A percentile compares a stretch with the other conserved stretches of the same genome.
These are phyloP conservation scores for Papilio aristodemus DNA, from an alignment of 1,140 invertebrate species.

Conservation along the genomic window DNA sequence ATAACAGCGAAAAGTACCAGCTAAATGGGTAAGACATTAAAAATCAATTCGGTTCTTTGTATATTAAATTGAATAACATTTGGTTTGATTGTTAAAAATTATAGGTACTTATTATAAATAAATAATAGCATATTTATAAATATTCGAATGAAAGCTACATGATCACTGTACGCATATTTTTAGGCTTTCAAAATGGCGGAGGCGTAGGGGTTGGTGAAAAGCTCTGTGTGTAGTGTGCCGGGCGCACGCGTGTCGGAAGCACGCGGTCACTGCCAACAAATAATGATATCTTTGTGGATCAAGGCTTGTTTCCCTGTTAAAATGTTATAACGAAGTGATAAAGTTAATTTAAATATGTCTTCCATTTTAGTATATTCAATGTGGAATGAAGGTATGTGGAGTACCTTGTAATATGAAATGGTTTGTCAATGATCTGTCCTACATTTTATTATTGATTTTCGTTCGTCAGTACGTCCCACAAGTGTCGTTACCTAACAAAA, in stretches of 20 bases:
- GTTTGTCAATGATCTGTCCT: no score
- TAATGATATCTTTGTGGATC: background rate
- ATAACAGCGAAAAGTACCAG: no score
- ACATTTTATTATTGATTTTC: background rate
- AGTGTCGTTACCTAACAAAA: background rate
- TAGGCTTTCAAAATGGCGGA: background rate
- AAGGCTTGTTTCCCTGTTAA: background rate
- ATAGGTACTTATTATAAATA: no score
- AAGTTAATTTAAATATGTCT: conserved; percentile 1
- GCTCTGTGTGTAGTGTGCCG: background rate
- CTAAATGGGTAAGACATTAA: no score
- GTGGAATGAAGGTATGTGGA: conserved; percentile 1
- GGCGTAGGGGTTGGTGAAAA: conserved; percentile 4
- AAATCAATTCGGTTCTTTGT: no score
- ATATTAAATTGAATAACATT: no score
- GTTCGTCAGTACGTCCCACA: background rate
- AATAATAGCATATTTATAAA: no score
- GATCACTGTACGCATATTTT: background rate
- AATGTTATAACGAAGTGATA: conserved; percentile 19
- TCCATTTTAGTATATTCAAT: conserved; percentile 1
- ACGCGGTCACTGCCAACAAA: background rate
- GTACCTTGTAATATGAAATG: background rate
- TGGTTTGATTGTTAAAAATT: no score
- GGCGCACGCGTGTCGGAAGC: conserved; percentile 10
- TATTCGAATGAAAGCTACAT: no score